Evolutionary conservation across 2,797 vertebrate species (phyloP), one percentile per base, ranked within the genome.

Genomic region (Peromyscus melanophrys): DNA sequence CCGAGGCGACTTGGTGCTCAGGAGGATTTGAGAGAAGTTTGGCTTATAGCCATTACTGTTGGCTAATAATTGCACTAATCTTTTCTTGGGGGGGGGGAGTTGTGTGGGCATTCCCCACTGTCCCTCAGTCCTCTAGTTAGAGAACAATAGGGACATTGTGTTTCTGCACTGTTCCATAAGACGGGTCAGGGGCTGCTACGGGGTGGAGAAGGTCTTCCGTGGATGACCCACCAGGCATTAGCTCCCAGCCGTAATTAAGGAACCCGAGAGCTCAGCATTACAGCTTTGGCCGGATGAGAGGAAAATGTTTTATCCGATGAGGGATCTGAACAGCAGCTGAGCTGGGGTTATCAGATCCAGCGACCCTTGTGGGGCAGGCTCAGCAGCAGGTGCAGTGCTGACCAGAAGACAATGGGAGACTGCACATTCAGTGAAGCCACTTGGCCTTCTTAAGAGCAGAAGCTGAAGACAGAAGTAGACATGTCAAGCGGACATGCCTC

Each of bases 111-210:
- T 57, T 77, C 95, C 25, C 19, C 61, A 82, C 49, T 10, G 49
- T 73, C 89, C 85, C 55, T 94, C 21, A 2, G 16, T n/a, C 55
- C 85, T 89, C 23, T 52, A 61, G 55, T 29, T 6, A 8, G 96
- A 95, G 95, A 97, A 97, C 97, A 97, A 96, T 81, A 61, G 94
- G 73, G 61, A 75, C 82, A 85, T 61, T 98, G 96, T 97, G 67
- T 90, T 90, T 97, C 94, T 86, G 97, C 76, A 67, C 67, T 77
- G 43, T 59, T 4, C 87, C 94, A 84, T 71, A 93, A 97, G 94
- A 61, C 82, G 12, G 92, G 23, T 92, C 90, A 86, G 92, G 90
- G 63, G 52, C 23, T 87, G 93, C 86, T 71, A 23, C 2, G 1
- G 49, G 34, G 90, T 46, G 81, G 93, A 46, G 14, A 55, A 76